Percentiles rank a stretch among this genome's conserved stretches.
Conservation (phyloP, 2,888 invertebrate genomes). For the Psylliodes chrysocephalus region DNA sequence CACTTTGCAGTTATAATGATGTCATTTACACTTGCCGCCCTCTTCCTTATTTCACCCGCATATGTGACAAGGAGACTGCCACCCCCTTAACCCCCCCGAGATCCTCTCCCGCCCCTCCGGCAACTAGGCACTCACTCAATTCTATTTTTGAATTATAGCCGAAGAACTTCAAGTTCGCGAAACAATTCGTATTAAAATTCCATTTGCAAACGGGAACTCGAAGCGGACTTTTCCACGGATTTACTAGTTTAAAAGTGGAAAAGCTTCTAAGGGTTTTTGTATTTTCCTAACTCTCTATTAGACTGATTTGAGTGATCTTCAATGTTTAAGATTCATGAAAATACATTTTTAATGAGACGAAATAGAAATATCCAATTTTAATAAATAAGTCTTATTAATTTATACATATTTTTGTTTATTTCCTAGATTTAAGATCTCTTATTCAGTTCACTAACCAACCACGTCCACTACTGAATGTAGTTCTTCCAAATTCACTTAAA, state of each 20-base stretch:
- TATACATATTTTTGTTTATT: too few relatives aligned
- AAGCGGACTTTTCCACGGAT: constrained; percentile 14
- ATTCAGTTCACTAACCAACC: too few relatives aligned
- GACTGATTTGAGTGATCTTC: background rate
- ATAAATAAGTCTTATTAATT: too few relatives aligned
- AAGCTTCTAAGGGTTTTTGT: constrained; percentile 1
- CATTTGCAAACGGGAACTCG: constrained; percentile 44
- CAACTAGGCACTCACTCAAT: constrained; percentile 39
- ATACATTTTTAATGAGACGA: too few relatives aligned
- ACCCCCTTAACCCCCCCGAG: constrained; percentile 38
- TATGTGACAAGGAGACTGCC: constrained; percentile 55
- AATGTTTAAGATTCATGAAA: too few relatives aligned
- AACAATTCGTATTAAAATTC: constrained; percentile 55
- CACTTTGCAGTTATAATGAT: constrained; percentile 67
- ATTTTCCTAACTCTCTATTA: background rate
- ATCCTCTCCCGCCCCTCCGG: constrained; percentile 26
- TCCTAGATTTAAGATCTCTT: too few relatives aligned
- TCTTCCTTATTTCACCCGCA: constrained; percentile 62
- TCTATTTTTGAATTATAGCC: constrained; percentile 50
- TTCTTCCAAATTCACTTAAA: too few relatives aligned
- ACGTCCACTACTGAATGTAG: too few relatives aligned
- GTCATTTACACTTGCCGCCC: constrained; percentile 66
- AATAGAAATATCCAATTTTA: too few relatives aligned
- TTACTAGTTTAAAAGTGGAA: constrained; percentile 18
- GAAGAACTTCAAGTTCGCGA: constrained; percentile 47